Evolutionary conservation across 1,140 invertebrate species (phyloP), one percentile per base, ranked within the genome.

Genomic region (Centruroides sculpturatus): DNA sequence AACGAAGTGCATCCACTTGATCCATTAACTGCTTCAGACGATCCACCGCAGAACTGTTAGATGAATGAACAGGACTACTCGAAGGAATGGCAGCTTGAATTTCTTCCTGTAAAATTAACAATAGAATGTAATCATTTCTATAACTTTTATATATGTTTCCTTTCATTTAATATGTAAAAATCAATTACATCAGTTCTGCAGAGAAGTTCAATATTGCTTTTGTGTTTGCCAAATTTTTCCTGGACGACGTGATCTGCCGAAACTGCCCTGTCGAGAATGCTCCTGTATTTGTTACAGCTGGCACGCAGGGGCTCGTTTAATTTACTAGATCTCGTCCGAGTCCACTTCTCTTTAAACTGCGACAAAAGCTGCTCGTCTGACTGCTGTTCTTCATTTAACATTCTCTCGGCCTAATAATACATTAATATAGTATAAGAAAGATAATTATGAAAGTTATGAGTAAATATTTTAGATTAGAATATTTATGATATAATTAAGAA

Each of bases 261-360:
- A 48, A 91, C 81, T 36, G 94, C 94, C 74, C 91, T 97, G 70
- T 87, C 83, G 62, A 98, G 88, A 67, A 98, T 95, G 48, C 71
- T 74, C 11, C 86, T 79, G 75, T 99, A 99, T 75, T 98, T 97
- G 62, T 80, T 79, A 52, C 85, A 80, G 78, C 97, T 96, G 11
- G 83, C 78, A 60, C 79, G 80, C 71, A 97, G 89, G 66, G 90
- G 85, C 71, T 87, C 85, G 3, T 93, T 98, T 41, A 99, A 79
- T 72, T 86, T 85, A 13, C 80, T 81, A 3, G 93, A 98, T 0
- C 87, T 78, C 46, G 89, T 92, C 69, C 96, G 81, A 0, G 82
- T 85, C 96, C 96, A 99, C 64, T 83, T 69, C 41, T 77, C 77
- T 70, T 89, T 91, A 71, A 98, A 97, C 76, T 98, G 94, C 55